Conservation (phyloP, 2,888 invertebrate genomes). For the Drosophila prolongata region DNA sequence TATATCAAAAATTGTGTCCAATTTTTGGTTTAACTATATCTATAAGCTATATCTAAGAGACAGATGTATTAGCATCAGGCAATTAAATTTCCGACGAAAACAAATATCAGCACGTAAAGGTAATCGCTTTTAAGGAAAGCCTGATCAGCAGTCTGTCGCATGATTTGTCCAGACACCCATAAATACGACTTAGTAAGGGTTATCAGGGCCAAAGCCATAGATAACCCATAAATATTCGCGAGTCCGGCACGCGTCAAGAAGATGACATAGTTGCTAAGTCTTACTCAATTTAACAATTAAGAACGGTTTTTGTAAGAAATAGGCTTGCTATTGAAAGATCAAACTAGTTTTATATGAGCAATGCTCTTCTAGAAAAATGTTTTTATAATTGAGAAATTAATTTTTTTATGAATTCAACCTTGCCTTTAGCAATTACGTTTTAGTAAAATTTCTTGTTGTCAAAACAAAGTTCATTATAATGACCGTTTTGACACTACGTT, state of each 20-base stretch:
- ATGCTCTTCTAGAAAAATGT: not conserved
- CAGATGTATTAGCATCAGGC: not conserved
- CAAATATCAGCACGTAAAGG: constrained; percentile 5
- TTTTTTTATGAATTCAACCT: not conserved
- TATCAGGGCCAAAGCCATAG: constrained; percentile 56
- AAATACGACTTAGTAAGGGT: constrained; percentile 53
- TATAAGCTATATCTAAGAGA: not conserved
- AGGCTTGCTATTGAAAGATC: not conserved
- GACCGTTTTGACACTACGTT: too few species aligned
- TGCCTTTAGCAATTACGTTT: not conserved
- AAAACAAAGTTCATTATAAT: too few species aligned
- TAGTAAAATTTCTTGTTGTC: not conserved
- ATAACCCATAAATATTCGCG: constrained; percentile 55
- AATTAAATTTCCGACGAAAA: not conserved
- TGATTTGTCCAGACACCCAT: constrained; percentile 16
- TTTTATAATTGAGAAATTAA: constrained; percentile 4
- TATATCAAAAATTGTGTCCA: not conserved
- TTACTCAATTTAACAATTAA: not conserved
- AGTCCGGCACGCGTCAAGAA: constrained; percentile 51
- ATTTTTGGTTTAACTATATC: not conserved
- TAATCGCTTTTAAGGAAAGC: constrained; percentile 1
- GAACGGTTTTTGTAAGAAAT: not conserved
- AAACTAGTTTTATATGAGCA: not conserved
- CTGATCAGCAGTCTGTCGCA: constrained; percentile 31
- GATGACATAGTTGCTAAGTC: constrained; percentile 40